These are phyloP conservation scores for Pterocles gutturalis DNA, from an alignment of 2,113 vertebrate species.

Conservation along the genomic window DNA sequence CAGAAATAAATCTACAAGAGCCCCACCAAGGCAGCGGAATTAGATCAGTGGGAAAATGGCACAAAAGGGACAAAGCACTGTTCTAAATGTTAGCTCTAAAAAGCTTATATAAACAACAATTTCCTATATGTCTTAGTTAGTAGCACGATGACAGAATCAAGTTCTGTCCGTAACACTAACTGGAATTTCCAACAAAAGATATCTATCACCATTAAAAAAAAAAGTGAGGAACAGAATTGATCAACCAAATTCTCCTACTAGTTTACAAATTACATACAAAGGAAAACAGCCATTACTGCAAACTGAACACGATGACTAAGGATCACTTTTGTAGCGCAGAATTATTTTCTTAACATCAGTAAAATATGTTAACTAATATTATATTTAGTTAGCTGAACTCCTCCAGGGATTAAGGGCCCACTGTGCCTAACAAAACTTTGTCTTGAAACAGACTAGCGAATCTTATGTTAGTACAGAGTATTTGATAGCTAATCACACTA, in stretches of 20 bases:
- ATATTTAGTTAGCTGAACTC: conserved; percentile 66
- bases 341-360: conserved; percentile 65
- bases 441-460: conserved; percentile 50
- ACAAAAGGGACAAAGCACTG: background rate
- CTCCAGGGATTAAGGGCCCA: conserved; percentile 52
- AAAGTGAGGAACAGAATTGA: background rate
- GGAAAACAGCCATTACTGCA: background rate
- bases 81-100: background rate
- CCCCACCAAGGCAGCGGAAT: background rate
- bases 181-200: conserved; percentile 21
- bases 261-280: background rate
- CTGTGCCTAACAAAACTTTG: conserved; percentile 71
- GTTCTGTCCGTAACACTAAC: background rate
- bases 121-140: conserved; percentile 21
- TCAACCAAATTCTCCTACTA: background rate
- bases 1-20: background rate
- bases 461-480: conserved; percentile 63
- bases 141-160: background rate
- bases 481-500: conserved; percentile 68
- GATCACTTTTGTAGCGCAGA: background rate
- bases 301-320: background rate
- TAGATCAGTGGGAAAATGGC: conserved; percentile 7
- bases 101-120: conserved; percentile 4
- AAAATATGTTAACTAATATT: conserved; percentile 72
- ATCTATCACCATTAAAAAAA: conserved; percentile 30